phyloP scores from a whole-genome alignment of 2,888 invertebrate species.

The Drosophila antonietae region DNA sequence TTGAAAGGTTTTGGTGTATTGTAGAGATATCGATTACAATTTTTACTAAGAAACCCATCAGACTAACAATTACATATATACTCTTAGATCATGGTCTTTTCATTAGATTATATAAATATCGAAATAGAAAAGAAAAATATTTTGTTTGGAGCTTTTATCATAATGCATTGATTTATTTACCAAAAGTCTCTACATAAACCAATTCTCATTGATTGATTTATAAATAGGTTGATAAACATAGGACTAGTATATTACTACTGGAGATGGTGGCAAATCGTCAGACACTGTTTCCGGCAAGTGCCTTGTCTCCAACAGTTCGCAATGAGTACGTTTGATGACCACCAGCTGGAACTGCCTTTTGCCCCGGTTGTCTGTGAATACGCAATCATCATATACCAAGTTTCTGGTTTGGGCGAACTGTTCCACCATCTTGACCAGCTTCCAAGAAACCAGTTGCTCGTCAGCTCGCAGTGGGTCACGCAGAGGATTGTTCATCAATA shows the following conservation, averaged over 20 bases:
- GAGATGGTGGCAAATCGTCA: neutral
- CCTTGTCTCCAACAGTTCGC: slow-evolving; percentile 37
- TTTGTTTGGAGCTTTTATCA: neutral
- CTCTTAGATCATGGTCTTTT: neutral
- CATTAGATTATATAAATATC: neutral
- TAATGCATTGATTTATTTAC: neutral
- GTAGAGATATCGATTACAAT: neutral
- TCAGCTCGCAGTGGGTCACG: slow-evolving; percentile 32
- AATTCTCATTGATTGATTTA: neutral
- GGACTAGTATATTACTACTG: neutral
- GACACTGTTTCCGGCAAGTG: slow-evolving; percentile 5
- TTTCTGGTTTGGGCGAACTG: slow-evolving; percentile 51
- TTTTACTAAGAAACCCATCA: neutral
- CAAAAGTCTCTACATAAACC: neutral
- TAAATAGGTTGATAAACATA: neutral
- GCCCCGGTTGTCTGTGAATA: slow-evolving; percentile 59
- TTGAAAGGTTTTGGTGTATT: too few relatives aligned
- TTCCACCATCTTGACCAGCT: slow-evolving; percentile 73
- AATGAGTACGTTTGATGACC: slow-evolving; percentile 55
- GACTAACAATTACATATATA: neutral
- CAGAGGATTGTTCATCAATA: slow-evolving; percentile 54
- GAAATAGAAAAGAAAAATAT: neutral
- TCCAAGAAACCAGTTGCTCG: slow-evolving; percentile 57
- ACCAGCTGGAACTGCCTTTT: slow-evolving; percentile 48
- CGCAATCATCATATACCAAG: slow-evolving; percentile 60